Percentiles rank a stretch among this genome's conserved stretches.
Evolutionary conservation across 2,797 vertebrate genomes (phyloP).

Genomic region (Pelobates cultripes): DNA sequence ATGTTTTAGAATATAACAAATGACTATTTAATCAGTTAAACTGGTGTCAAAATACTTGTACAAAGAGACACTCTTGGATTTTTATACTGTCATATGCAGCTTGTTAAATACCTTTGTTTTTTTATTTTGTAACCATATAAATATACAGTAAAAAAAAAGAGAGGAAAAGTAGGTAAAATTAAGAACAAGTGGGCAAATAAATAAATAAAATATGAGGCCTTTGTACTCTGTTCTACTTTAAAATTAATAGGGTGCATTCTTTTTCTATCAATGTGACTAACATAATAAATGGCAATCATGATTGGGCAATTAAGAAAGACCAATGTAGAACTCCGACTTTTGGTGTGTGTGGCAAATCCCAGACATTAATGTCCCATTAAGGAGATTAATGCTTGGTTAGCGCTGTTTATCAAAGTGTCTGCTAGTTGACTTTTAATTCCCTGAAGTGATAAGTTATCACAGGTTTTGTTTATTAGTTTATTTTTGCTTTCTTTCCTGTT

Average conservation of each 20-base stretch:
- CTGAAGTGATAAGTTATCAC: constrained; percentile 60
- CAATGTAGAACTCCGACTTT: constrained; percentile 67
- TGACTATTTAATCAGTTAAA: too few relatives aligned
- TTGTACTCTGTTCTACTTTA: constrained; percentile 61
- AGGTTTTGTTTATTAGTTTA: constrained; percentile 48
- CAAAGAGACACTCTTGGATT: too few relatives aligned
- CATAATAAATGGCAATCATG: constrained; percentile 68
- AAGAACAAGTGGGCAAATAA: too few relatives aligned
- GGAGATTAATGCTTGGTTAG: constrained; percentile 66
- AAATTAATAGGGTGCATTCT: constrained; percentile 62
- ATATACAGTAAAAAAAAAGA: too few relatives aligned
- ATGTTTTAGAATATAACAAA: too few relatives aligned
- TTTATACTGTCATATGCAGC: too few relatives aligned
- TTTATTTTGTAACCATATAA: too few relatives aligned
- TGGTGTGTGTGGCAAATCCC: constrained; percentile 63
- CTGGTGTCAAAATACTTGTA: too few relatives aligned
- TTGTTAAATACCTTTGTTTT: too few relatives aligned
- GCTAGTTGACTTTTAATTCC: constrained; percentile 59
- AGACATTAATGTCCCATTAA: constrained; percentile 73
- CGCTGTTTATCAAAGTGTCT: constrained; percentile 64
- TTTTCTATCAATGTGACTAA: constrained; percentile 60
- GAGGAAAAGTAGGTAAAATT: too few relatives aligned
- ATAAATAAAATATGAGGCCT: constrained; percentile 6
- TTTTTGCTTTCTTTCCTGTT: not conserved
- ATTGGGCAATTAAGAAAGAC: constrained; percentile 67